Evolutionary conservation across 2,888 invertebrate species (phyloP).

Genomic region (Tenthredo scrophulariae): DNA sequence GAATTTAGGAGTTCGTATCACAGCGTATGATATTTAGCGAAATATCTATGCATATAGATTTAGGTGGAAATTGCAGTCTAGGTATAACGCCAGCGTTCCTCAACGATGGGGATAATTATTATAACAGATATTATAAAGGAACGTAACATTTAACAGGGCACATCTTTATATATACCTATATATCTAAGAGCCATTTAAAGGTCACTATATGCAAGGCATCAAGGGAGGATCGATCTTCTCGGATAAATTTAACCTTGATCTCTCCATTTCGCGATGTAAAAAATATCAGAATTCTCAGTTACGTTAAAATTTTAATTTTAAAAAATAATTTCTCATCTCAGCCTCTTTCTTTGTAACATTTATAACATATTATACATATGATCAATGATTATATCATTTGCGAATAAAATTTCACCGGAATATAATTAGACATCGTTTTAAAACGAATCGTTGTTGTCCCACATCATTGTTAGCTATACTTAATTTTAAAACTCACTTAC

Average conservation of each 20-base stretch:
- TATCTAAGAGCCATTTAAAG: constrained; percentile 18
- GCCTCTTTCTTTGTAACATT: neutral
- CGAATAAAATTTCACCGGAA: neutral
- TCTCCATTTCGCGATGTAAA: neutral
- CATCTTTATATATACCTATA: too few relatives aligned
- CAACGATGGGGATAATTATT: neutral
- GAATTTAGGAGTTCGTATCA: neutral
- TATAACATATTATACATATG: too few relatives aligned
- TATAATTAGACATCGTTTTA: neutral
- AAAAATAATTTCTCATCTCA: too few relatives aligned
- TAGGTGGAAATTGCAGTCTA: neutral
- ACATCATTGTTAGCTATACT: neutral
- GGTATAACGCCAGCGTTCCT: neutral
- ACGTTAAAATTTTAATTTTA: too few relatives aligned
- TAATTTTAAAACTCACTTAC: constrained; percentile 22
- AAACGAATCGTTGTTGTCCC: constrained; percentile 11
- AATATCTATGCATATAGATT: neutral
- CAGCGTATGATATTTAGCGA: neutral
- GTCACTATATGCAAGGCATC: neutral
- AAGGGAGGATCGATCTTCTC: neutral
- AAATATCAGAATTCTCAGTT: too few relatives aligned
- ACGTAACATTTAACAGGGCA: neutral
- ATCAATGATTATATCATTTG: too few relatives aligned
- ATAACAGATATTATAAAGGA: neutral
- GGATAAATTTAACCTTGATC: constrained; percentile 35